Evolutionary conservation across 2,113 vertebrate genomes (phyloP).

Genomic region (Perca fluviatilis): DNA sequence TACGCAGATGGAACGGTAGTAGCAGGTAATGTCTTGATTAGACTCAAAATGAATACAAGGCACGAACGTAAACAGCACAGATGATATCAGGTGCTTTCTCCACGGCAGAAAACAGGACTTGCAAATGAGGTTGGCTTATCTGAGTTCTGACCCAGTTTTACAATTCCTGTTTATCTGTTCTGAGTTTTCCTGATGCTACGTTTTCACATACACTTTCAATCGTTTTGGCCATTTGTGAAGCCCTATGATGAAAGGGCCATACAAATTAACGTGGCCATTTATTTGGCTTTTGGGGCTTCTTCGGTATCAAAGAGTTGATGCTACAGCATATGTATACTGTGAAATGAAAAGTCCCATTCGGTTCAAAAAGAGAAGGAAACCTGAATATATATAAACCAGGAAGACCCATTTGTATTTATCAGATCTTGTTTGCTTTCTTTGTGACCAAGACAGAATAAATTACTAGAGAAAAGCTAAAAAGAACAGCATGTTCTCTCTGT

Average conservation of each 20-base stretch:
- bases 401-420: not conserved
- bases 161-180: not conserved
- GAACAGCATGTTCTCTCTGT: not conserved
- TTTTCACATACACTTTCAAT: not conserved
- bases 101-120: not conserved
- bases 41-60: not conserved
- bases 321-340: not conserved
- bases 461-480: not conserved
- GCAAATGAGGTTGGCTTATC: not conserved
- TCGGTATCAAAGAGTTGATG: not conserved
- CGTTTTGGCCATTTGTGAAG: not conserved
- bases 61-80: not conserved
- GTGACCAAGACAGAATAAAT: constrained; percentile 12
- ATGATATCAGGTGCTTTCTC: not conserved
- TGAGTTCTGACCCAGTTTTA: constrained; percentile 16
- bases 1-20: not conserved
- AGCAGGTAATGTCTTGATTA: not conserved
- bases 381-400: not conserved
- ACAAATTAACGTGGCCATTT: not conserved
- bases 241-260: constrained; percentile 5
- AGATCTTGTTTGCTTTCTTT: not conserved
- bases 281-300: not conserved
- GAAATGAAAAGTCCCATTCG: not conserved
- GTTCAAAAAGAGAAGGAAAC: not conserved
- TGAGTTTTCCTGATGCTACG: not conserved